phyloP scores from a whole-genome alignment of 2,113 vertebrate species.

The Corythornis vintsioides region DNA sequence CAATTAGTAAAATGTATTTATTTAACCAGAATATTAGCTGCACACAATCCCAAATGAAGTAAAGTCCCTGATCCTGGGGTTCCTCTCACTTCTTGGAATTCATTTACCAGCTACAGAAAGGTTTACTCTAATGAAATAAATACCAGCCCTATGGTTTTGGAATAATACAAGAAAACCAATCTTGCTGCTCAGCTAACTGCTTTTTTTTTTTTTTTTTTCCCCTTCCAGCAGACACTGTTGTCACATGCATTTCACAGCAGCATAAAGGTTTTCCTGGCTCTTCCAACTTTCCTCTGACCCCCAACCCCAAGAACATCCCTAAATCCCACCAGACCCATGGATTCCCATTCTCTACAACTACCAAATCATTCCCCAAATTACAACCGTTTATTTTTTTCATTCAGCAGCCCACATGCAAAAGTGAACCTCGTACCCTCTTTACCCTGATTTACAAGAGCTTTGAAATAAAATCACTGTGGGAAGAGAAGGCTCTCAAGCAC shows the following conservation, averaged over 20 bases:
- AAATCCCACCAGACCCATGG: not conserved
- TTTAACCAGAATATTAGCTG: slow-evolving; percentile 72
- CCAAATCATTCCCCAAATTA: not conserved
- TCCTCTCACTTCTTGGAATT: slow-evolving; percentile 13
- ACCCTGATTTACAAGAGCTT: slow-evolving; percentile 1
- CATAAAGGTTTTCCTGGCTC: not conserved
- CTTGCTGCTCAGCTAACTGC: slow-evolving; percentile 22
- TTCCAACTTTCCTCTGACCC: not conserved
- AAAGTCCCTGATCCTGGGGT: slow-evolving; percentile 38
- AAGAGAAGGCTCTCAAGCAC: not conserved
- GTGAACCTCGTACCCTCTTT: not conserved
- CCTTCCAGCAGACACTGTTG: not conserved
- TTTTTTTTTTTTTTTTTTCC: fast-evolving
- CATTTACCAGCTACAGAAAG: slow-evolving; percentile 42
- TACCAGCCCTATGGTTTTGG: slow-evolving; percentile 38
- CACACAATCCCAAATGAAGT: slow-evolving; percentile 48
- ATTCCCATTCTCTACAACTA: not conserved
- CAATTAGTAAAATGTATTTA: slow-evolving; percentile 81
- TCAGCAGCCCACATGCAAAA: not conserved
- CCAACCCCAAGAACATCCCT: not conserved
- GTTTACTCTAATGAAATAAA: slow-evolving; percentile 61
- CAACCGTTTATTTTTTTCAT: not conserved
- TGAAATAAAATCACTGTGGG: slow-evolving; percentile 9
- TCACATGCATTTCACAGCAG: not conserved
- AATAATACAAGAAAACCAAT: slow-evolving; percentile 39